phyloP scores from a whole-genome alignment of 2,797 vertebrate species.

The Ptychobarbus kaznakovi region DNA sequence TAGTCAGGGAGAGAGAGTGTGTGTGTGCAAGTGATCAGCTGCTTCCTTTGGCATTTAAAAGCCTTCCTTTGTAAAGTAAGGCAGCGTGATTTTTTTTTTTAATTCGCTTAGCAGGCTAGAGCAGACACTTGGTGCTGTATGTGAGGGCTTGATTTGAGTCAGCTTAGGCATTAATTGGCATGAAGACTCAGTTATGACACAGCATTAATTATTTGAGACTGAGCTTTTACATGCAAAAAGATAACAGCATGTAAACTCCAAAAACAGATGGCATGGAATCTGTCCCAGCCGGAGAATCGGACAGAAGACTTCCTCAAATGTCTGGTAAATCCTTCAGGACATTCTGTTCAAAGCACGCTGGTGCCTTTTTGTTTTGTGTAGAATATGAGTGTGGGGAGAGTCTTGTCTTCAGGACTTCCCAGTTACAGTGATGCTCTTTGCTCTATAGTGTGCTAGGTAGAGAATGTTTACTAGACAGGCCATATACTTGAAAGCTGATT shows the following conservation, averaged over 20 bases:
- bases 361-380: slow-evolving; percentile 68
- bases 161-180: slow-evolving; percentile 62
- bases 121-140: slow-evolving; percentile 62
- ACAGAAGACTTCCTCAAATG: slow-evolving; percentile 69
- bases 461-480: slow-evolving; percentile 54
- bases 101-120: slow-evolving; percentile 54
- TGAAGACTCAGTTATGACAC: slow-evolving; percentile 63
- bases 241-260: slow-evolving; percentile 70
- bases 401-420: slow-evolving; percentile 61
- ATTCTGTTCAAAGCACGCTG: slow-evolving; percentile 68
- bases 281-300: slow-evolving; percentile 68
- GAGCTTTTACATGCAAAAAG: slow-evolving; percentile 68
- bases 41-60: slow-evolving; percentile 59
- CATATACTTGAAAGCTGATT: slow-evolving; percentile 52
- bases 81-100: slow-evolving; percentile 55
- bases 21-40: slow-evolving; percentile 52
- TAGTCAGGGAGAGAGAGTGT: slow-evolving; percentile 60
- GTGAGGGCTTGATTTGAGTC: slow-evolving; percentile 62
- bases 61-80: slow-evolving; percentile 59
- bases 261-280: slow-evolving; percentile 70
- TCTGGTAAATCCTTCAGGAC: slow-evolving; percentile 68
- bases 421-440: slow-evolving; percentile 56
- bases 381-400: slow-evolving; percentile 64
- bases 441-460: slow-evolving; percentile 53
- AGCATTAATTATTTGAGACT: slow-evolving; percentile 64